These are phyloP conservation scores for Lordiphosa stackelbergi DNA, from an alignment of 1,140 invertebrate species.

Conservation along the genomic window DNA sequence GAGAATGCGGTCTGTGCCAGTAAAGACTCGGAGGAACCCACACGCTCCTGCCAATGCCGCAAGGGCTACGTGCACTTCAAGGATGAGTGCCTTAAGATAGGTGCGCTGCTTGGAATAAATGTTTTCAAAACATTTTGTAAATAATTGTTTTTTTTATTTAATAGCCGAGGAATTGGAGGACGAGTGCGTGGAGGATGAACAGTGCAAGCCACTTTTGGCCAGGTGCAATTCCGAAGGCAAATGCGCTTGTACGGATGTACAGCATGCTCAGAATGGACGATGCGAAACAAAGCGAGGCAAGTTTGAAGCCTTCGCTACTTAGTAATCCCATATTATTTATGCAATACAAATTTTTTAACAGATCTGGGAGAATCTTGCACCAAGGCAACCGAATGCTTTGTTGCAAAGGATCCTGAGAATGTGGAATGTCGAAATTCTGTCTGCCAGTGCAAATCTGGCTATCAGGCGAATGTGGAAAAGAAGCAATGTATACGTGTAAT, in stretches of 20 bases:
- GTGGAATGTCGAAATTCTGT: slow-evolving; percentile 79
- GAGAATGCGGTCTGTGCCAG: slow-evolving; percentile 72
- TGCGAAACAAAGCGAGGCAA: slow-evolving; percentile 62
- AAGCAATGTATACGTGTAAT: slow-evolving; percentile 63
- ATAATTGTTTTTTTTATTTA: not conserved
- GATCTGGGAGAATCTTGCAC: slow-evolving; percentile 76
- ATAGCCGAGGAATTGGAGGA: slow-evolving; percentile 64
- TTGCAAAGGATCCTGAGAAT: slow-evolving; percentile 68
- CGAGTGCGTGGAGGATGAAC: slow-evolving; percentile 67
- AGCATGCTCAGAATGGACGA: slow-evolving; percentile 59
- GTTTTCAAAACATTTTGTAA: not conserved
- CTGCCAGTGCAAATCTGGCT: slow-evolving; percentile 78
- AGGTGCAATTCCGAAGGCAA: slow-evolving; percentile 58
- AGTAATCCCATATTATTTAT: not conserved
- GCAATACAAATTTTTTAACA: slow-evolving; percentile 20
- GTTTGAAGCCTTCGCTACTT: not conserved
- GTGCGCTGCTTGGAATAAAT: slow-evolving; percentile 16
- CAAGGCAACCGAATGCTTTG: slow-evolving; percentile 77
- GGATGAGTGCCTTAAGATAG: slow-evolving; percentile 77
- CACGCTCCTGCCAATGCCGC: slow-evolving; percentile 76
- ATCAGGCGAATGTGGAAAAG: slow-evolving; percentile 70
- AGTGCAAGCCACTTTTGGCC: slow-evolving; percentile 70
- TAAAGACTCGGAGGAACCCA: slow-evolving; percentile 38
- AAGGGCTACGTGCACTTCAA: slow-evolving; percentile 73
- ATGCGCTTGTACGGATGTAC: slow-evolving; percentile 60